A percentile compares a stretch with the other conserved stretches of the same genome.
Evolutionary conservation across 2,888 invertebrate genomes (phyloP).

Genomic region (Xestia rhomboidea): DNA sequence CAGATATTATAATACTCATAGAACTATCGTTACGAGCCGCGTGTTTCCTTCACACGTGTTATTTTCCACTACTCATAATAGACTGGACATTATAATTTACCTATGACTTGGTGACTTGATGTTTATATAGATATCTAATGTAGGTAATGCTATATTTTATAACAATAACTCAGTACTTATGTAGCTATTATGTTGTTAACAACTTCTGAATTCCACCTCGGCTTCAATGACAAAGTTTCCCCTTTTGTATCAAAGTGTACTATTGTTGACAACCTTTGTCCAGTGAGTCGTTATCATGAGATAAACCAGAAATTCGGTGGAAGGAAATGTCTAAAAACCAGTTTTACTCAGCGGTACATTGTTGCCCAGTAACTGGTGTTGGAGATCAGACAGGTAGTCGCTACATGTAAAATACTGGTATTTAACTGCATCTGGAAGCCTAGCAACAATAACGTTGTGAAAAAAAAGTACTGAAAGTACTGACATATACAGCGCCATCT

Average conservation of each 20-base stretch:
- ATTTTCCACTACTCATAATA: conserved; percentile 35
- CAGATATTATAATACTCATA: no score
- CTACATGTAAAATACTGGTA: not conserved
- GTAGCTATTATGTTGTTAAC: not conserved
- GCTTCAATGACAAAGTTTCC: no score
- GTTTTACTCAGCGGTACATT: not conserved
- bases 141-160: not conserved
- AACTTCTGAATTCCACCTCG: not conserved
- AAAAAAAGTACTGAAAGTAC: no score
- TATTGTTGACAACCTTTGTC: not conserved
- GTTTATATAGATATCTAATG: conserved; percentile 1
- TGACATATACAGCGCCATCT: no score
- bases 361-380: not conserved
- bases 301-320: not conserved
- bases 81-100: conserved; percentile 14
- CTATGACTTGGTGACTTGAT: conserved; percentile 7
- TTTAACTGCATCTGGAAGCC: not conserved
- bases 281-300: not conserved
- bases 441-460: not conserved
- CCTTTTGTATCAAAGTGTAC: not conserved
- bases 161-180: not conserved
- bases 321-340: not conserved
- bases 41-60: conserved; percentile 39
- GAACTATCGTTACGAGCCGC: conserved; percentile 5
- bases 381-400: not conserved